phyloP scores from a whole-genome alignment of 2,888 invertebrate genomes.

The Brachyptera risi region DNA sequence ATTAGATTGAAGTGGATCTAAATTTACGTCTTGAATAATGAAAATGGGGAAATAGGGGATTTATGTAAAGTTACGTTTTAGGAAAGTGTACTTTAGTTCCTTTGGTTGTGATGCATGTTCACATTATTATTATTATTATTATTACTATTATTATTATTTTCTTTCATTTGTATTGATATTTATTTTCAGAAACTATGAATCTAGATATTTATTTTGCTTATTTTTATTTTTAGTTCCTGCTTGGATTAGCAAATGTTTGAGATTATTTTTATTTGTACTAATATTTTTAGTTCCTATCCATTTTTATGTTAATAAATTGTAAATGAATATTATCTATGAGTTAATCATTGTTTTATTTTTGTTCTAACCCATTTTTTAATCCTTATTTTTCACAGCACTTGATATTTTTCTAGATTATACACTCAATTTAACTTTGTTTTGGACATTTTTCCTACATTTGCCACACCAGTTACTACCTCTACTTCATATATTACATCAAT shows the following conservation, averaged over 20 bases:
- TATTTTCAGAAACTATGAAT: neutral
- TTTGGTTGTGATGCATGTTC: neutral
- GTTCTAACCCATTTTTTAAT: neutral
- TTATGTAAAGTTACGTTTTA: neutral
- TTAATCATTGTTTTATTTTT: neutral
- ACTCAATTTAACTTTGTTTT: no score
- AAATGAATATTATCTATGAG: neutral
- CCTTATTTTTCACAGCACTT: no score
- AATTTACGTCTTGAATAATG: neutral
- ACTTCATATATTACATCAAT: no score
- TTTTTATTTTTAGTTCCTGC: conserved; percentile 10
- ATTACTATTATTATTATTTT: neutral
- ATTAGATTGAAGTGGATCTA: no score
- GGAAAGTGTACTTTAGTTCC: neutral
- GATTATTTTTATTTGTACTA: conserved; percentile 15
- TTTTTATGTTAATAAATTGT: conserved; percentile 16
- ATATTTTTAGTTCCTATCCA: conserved; percentile 13
- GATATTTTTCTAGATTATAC: no score
- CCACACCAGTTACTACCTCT: no score
- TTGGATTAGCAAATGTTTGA: conserved; percentile 3
- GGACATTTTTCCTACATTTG: no score
- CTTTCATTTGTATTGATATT: neutral
- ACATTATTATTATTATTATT: neutral
- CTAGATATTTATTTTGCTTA: neutral
- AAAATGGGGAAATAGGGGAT: neutral